phyloP scores from a whole-genome alignment of 2,888 invertebrate species.

The Caenorhabditis sp. region DNA sequence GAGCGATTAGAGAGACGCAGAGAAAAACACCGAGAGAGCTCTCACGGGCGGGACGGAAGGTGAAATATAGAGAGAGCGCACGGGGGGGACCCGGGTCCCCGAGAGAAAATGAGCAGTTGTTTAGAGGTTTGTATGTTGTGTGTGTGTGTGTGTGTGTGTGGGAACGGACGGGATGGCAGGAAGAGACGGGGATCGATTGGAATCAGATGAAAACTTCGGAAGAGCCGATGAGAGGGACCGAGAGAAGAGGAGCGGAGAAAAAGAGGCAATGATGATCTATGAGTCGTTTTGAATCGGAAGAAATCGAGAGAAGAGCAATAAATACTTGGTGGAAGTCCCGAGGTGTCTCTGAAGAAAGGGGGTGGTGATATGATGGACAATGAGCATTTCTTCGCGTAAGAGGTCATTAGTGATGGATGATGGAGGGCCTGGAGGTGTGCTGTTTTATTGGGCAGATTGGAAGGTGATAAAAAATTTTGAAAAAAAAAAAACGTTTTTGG shows the following conservation, averaged over 20 bases:
- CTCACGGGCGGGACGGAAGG: slow-evolving; percentile 25
- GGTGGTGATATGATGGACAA: slow-evolving; percentile 35
- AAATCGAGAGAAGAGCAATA: too few relatives aligned
- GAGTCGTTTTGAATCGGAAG: slow-evolving; percentile 10
- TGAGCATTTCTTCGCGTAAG: slow-evolving; percentile 3
- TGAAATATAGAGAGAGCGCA: background rate
- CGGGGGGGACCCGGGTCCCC: background rate
- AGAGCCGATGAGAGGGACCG: background rate
- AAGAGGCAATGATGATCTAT: slow-evolving; percentile 25
- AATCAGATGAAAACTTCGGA: slow-evolving; percentile 2
- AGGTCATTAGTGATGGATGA: slow-evolving; percentile 4
- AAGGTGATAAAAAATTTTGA: too few relatives aligned
- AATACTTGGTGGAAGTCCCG: too few relatives aligned
- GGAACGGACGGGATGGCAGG: slow-evolving; percentile 1
- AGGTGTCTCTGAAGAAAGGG: too few relatives aligned
- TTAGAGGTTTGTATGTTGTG: too few relatives aligned
- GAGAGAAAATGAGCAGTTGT: slow-evolving; percentile 22
- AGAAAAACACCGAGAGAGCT: slow-evolving; percentile 2
- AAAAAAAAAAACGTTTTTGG: too few relatives aligned
- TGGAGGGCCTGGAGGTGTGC: too few relatives aligned
- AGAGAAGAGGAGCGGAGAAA: background rate
- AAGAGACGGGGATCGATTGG: slow-evolving; percentile 17
- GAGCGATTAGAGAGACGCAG: slow-evolving; percentile 16
- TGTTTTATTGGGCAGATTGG: too few relatives aligned
- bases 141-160: background rate